These are phyloP conservation scores for Drosophila cognata DNA, from an alignment of 2,888 invertebrate species.

Conservation along the genomic window DNA sequence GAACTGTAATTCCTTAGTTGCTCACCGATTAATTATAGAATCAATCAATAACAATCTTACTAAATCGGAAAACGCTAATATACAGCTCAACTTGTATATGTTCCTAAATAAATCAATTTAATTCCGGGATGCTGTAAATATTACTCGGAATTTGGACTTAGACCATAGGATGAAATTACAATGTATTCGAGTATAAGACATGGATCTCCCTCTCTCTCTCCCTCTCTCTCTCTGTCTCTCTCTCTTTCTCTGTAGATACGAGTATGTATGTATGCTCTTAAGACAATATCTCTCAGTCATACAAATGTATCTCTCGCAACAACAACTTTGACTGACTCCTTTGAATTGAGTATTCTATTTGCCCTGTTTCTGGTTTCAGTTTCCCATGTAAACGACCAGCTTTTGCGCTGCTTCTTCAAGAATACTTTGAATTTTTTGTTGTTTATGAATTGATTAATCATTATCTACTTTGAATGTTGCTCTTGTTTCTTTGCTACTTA, in stretches of 20 bases:
- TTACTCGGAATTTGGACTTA: constrained; percentile 2
- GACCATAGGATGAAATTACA: constrained; percentile 2
- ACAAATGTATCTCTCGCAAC: not conserved
- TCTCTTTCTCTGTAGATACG: constrained; percentile 3
- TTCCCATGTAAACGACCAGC: constrained; percentile 25
- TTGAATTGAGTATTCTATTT: constrained; percentile 7
- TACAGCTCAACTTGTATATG: constrained; percentile 17
- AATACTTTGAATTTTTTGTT: constrained; percentile 9
- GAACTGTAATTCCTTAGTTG: constrained; percentile 62
- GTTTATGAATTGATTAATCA: constrained; percentile 21
- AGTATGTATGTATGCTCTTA: constrained; percentile 13
- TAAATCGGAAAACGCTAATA: constrained; percentile 11
- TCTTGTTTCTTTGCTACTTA: constrained; percentile 73
- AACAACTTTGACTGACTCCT: constrained; percentile 1
- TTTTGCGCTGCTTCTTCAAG: constrained; percentile 42
- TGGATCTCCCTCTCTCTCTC: not conserved
- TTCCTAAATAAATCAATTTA: not conserved
- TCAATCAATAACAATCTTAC: constrained; percentile 26
- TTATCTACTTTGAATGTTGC: constrained; percentile 66
- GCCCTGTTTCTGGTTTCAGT: constrained; percentile 20
- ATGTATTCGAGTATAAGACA: constrained; percentile 6
- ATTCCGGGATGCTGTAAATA: constrained; percentile 23
- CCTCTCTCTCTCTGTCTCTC: not conserved
- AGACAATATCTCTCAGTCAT: constrained; percentile 2
- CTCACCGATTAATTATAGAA: constrained; percentile 52